These are phyloP conservation scores for Aleiodes alternator DNA, from an alignment of 2,888 invertebrate species.

Conservation along the genomic window DNA sequence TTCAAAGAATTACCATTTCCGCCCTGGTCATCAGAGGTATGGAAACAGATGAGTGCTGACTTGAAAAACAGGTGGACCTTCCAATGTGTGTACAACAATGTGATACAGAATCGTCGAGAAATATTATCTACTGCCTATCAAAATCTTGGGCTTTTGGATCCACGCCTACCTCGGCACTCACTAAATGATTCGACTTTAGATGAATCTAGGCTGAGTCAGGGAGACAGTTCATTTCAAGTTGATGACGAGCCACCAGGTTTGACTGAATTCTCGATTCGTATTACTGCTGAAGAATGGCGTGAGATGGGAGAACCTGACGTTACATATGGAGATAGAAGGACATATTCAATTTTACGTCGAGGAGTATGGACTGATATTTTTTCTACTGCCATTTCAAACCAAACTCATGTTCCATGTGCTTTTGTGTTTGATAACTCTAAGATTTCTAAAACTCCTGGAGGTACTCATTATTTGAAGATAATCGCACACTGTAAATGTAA, in stretches of 20 bases:
- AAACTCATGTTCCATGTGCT: conserved; percentile 45
- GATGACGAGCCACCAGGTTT: conserved; percentile 31
- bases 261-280: conserved; percentile 9
- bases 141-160: conserved; percentile 15
- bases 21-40: conserved; percentile 31
- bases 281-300: conserved; percentile 16
- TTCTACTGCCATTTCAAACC: conserved; percentile 27
- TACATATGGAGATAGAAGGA: neutral
- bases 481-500: conserved; percentile 40
- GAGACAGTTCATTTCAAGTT: conserved; percentile 4
- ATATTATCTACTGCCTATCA: conserved; percentile 31
- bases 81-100: conserved; percentile 23
- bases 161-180: neutral
- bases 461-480: conserved; percentile 19
- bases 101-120: conserved; percentile 17
- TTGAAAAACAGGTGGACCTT: conserved; percentile 23
- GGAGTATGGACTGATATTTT: conserved; percentile 47
- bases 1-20: conserved; percentile 30
- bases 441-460: conserved; percentile 20
- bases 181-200: conserved; percentile 27
- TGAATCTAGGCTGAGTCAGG: conserved; percentile 5
- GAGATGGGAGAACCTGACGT: conserved; percentile 9
- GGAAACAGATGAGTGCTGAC: conserved; percentile 36
- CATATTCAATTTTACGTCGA: conserved; percentile 15
- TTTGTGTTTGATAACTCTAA: conserved; percentile 42